phyloP scores from a whole-genome alignment of 2,888 invertebrate genomes.

The Dascillus cervinus region DNA sequence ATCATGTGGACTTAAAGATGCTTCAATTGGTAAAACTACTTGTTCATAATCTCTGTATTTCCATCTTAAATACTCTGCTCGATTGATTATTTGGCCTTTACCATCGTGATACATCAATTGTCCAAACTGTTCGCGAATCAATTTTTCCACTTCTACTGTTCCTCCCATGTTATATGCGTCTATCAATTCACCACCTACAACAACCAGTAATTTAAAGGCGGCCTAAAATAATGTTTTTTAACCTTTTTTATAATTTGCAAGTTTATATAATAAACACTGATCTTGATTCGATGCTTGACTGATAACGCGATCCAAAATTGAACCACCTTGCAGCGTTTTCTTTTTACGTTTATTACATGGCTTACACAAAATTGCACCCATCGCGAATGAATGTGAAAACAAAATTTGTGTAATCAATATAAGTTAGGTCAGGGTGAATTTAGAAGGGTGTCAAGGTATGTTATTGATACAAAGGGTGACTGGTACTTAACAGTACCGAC shows the following conservation, averaged over 20 bases:
- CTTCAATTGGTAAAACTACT: constrained; percentile 81
- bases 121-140: constrained; percentile 79
- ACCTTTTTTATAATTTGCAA: constrained; percentile 87
- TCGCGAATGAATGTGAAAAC: constrained; percentile 16
- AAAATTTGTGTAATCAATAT: constrained; percentile 9
- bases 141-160: constrained; percentile 71
- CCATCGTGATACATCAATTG: constrained; percentile 84
- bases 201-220: constrained; percentile 1
- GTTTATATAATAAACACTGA: constrained; percentile 77
- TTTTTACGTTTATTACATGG: constrained; percentile 38
- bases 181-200: constrained; percentile 69
- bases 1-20: constrained; percentile 76
- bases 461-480: background rate
- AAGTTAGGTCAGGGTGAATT: constrained; percentile 16
- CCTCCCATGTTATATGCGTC: constrained; percentile 83
- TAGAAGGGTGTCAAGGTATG: constrained; percentile 26
- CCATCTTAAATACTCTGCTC: constrained; percentile 84
- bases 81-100: constrained; percentile 74
- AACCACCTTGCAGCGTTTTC: constrained; percentile 53
- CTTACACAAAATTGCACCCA: constrained; percentile 46
- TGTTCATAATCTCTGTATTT: constrained; percentile 80
- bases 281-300: constrained; percentile 81
- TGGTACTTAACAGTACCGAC: constrained; percentile 22
- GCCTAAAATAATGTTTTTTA: constrained; percentile 8
- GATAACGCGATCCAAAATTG: constrained; percentile 82